phyloP scores from a whole-genome alignment of 92 coral and sea anemone genomes.

The Zoanthus sansibaricus region DNA sequence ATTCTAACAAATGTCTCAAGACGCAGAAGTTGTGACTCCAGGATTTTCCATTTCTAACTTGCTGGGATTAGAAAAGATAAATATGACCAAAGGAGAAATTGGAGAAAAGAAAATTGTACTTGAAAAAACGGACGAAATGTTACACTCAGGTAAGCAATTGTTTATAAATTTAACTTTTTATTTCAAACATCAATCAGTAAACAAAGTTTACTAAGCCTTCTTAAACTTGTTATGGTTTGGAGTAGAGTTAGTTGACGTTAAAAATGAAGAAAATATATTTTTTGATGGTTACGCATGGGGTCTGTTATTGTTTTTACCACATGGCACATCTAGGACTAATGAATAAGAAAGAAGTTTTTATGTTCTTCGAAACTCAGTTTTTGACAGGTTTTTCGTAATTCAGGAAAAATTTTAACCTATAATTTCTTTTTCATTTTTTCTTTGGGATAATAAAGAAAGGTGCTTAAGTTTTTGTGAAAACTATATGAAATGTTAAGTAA shows the following conservation, averaged over 20 bases:
- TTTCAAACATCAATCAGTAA: neutral
- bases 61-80: constrained; percentile 54
- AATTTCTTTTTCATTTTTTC: too few species aligned
- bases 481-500: neutral
- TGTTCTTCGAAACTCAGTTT: too few species aligned
- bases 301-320: neutral
- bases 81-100: constrained; percentile 32
- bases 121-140: constrained; percentile 22
- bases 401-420: too few species aligned
- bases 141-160: constrained; percentile 49
- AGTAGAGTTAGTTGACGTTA: neutral
- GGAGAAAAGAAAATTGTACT: constrained; percentile 15
- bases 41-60: constrained; percentile 71
- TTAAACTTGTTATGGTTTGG: neutral
- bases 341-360: too few species aligned
- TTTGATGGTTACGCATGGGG: neutral
- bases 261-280: neutral
- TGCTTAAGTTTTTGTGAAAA: neutral
- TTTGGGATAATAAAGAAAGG: neutral
- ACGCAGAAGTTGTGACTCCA: constrained; percentile 36
- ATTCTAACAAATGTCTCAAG: neutral
- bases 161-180: neutral
- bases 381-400: too few species aligned
- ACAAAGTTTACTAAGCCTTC: neutral
- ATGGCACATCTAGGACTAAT: neutral